Percentiles rank a stretch among this genome's conserved stretches.
These are phyloP conservation scores for Octomys mimax DNA, from an alignment of 2,797 vertebrate genomes.

Conservation along the genomic window DNA sequence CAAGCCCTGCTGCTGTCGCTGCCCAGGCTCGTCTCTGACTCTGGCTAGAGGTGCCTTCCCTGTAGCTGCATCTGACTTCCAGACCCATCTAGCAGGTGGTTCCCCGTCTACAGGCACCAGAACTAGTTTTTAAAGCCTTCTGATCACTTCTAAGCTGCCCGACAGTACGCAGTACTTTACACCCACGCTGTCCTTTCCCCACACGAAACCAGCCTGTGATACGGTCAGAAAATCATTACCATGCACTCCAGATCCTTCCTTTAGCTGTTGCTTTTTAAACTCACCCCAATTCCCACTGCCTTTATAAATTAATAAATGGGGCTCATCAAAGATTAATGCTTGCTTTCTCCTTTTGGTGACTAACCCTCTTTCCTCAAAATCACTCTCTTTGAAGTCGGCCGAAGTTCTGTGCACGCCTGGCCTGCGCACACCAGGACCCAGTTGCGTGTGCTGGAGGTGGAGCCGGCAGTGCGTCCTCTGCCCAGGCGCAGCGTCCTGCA, in stretches of 20 bases:
- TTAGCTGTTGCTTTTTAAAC: slow-evolving; percentile 56
- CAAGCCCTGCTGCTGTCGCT: background rate
- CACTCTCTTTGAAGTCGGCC: slow-evolving; percentile 61
- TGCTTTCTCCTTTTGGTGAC: slow-evolving; percentile 65
- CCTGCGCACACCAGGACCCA: slow-evolving; percentile 15
- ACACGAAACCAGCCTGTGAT: background rate
- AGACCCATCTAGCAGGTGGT: background rate
- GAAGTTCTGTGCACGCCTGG: background rate
- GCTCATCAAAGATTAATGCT: slow-evolving; percentile 72
- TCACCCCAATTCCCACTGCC: slow-evolving; percentile 58
- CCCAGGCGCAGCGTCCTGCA: background rate
- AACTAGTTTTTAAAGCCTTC: background rate
- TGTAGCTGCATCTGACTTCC: background rate
- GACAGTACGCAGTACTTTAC: background rate
- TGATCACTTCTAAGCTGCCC: slow-evolving; percentile 10
- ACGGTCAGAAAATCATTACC: slow-evolving; percentile 61
- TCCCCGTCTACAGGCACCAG: slow-evolving; percentile 11
- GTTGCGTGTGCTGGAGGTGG: background rate
- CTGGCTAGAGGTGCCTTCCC: slow-evolving; percentile 4
- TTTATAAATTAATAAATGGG: slow-evolving; percentile 79
- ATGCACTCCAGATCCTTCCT: slow-evolving; percentile 44
- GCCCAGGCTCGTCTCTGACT: background rate
- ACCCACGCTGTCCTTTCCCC: background rate
- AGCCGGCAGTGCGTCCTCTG: background rate
- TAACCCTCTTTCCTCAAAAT: slow-evolving; percentile 51